phyloP scores from a whole-genome alignment of 2,113 vertebrate genomes.

The Phyllostomus discolor region DNA sequence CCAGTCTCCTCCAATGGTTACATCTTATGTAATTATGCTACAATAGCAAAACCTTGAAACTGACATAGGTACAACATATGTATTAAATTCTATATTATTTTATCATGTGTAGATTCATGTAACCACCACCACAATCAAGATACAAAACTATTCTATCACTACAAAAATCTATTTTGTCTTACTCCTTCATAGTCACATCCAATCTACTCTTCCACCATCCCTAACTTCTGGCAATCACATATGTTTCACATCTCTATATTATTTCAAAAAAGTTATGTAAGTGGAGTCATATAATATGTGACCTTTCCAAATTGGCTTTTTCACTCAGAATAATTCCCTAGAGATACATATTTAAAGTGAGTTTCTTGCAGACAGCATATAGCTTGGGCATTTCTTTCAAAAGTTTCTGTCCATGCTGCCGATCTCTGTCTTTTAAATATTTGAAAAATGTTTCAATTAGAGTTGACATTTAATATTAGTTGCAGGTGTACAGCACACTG shows the following conservation, averaged over 20 bases:
- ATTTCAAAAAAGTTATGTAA: constrained; percentile 27
- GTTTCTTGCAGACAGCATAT: background rate
- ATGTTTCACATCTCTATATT: background rate
- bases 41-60: background rate
- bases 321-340: background rate
- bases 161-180: background rate
- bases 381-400: background rate
- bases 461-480: background rate
- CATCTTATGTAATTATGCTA: background rate
- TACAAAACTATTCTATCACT: background rate
- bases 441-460: background rate
- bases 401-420: background rate
- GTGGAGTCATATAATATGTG: background rate
- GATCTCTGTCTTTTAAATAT: background rate
- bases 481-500: background rate
- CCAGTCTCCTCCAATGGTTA: too few relatives aligned
- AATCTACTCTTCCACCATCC: background rate
- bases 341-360: background rate
- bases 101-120: background rate
- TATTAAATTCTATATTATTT: background rate
- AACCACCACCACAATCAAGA: background rate
- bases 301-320: background rate
- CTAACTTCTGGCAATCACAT: background rate
- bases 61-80: background rate
- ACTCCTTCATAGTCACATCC: background rate